Conservation (phyloP, 2,797 vertebrate genomes). For the Neosilurus mollespiculum region DNA sequence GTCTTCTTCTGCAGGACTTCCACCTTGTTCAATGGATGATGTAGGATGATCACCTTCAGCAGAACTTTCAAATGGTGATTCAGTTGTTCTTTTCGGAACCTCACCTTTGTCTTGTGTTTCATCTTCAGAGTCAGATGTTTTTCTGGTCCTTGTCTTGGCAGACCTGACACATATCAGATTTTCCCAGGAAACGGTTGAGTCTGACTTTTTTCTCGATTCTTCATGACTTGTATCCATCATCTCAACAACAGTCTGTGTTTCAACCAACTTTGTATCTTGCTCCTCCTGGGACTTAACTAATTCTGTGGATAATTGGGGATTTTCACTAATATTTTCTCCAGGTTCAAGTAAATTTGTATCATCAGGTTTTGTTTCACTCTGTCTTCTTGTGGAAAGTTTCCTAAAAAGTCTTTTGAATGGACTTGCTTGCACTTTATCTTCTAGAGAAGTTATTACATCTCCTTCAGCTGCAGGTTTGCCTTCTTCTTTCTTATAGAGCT, state of each 20-base stretch:
- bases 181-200: slow-evolving; percentile 91
- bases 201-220: slow-evolving; percentile 84
- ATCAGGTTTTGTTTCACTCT: slow-evolving; percentile 75
- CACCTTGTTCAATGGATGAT: slow-evolving; percentile 76
- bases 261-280: slow-evolving; percentile 67
- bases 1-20: slow-evolving; percentile 80
- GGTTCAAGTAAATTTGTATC: slow-evolving; percentile 75
- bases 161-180: slow-evolving; percentile 88
- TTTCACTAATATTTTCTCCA: slow-evolving; percentile 74
- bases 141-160: slow-evolving; percentile 84
- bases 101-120: slow-evolving; percentile 65
- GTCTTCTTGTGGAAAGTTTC: slow-evolving; percentile 82
- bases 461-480: slow-evolving; percentile 60
- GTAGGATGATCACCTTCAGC: slow-evolving; percentile 74
- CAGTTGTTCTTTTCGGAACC: slow-evolving; percentile 58
- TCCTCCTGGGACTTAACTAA: slow-evolving; percentile 27
- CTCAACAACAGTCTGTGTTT: slow-evolving; percentile 70
- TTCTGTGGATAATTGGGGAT: slow-evolving; percentile 70
- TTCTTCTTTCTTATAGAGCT: slow-evolving; percentile 30
- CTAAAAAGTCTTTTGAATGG: slow-evolving; percentile 88
- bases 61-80: slow-evolving; percentile 63
- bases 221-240: slow-evolving; percentile 76
- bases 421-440: slow-evolving; percentile 81
- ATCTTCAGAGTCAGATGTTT: slow-evolving; percentile 84
- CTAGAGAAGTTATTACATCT: slow-evolving; percentile 77